Evolutionary conservation across 2,113 vertebrate genomes (phyloP).

Genomic region (Chlamydotis undulata): DNA sequence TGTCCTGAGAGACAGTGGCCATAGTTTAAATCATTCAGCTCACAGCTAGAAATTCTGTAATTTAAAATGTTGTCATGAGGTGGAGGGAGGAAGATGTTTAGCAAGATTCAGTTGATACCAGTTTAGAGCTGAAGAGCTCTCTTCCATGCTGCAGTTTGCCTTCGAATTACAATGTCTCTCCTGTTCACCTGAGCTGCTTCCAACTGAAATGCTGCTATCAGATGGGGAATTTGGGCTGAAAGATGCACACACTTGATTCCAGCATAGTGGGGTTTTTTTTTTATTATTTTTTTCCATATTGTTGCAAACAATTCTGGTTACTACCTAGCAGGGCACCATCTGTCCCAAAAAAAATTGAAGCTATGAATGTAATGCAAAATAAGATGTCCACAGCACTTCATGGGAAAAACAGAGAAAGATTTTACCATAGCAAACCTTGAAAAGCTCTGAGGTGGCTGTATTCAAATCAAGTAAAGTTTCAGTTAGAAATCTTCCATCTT

Average conservation of each 20-base stretch:
- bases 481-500: background rate
- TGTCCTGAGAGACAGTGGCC: background rate
- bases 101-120: background rate
- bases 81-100: background rate
- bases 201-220: constrained; percentile 10
- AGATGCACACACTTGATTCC: background rate
- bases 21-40: background rate
- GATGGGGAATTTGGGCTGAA: constrained; percentile 13
- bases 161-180: background rate
- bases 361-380: background rate
- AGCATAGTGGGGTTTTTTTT: background rate
- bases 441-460: background rate
- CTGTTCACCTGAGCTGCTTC: constrained; percentile 8
- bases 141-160: background rate
- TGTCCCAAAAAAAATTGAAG: background rate
- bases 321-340: background rate
- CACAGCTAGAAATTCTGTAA: constrained; percentile 13
- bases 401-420: background rate
- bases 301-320: background rate
- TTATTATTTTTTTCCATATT: background rate
- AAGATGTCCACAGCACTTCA: background rate
- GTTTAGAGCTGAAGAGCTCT: background rate
- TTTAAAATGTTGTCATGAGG: constrained; percentile 4
- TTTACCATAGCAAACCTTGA: background rate
- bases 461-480: background rate